These are phyloP conservation scores for Glossosoma conforme DNA, from an alignment of 1,140 invertebrate species.

Conservation along the genomic window DNA sequence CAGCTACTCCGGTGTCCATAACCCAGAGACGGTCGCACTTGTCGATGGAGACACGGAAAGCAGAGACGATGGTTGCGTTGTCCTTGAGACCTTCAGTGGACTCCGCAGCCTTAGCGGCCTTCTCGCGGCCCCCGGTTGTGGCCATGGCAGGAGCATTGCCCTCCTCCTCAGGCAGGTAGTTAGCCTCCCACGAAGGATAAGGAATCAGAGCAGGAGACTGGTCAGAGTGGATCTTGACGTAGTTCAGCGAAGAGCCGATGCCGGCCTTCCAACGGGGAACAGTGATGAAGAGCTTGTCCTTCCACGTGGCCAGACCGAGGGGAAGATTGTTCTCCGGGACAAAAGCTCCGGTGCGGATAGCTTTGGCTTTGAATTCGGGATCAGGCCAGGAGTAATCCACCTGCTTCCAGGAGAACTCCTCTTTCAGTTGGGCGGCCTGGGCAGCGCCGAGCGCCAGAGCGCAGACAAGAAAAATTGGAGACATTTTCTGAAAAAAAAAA, in stretches of 20 bases:
- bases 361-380: slow-evolving; percentile 50
- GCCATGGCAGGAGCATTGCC: slow-evolving; percentile 21
- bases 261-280: slow-evolving; percentile 72
- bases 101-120: slow-evolving; percentile 37
- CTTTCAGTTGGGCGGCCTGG: slow-evolving; percentile 41
- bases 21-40: slow-evolving; percentile 70
- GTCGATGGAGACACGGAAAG: slow-evolving; percentile 61
- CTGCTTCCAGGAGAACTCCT: slow-evolving; percentile 61
- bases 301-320: slow-evolving; percentile 66
- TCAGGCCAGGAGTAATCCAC: slow-evolving; percentile 65
- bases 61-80: slow-evolving; percentile 58
- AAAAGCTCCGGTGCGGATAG: slow-evolving; percentile 58
- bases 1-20: slow-evolving; percentile 67
- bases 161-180: slow-evolving; percentile 51
- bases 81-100: slow-evolving; percentile 42
- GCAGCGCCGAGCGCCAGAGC: slow-evolving; percentile 34
- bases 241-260: slow-evolving; percentile 66
- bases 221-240: slow-evolving; percentile 52
- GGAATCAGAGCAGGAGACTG: slow-evolving; percentile 60
- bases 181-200: slow-evolving; percentile 64
- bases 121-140: slow-evolving; percentile 33
- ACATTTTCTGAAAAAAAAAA: slow-evolving; percentile 33
- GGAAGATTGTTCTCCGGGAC: slow-evolving; percentile 67
- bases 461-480: slow-evolving; percentile 34
- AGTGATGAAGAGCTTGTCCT: slow-evolving; percentile 72